A percentile compares a stretch with the other conserved stretches of the same genome.
phyloP scores from a whole-genome alignment of 2,888 invertebrate genomes.

The Leptopterna dolabrata region DNA sequence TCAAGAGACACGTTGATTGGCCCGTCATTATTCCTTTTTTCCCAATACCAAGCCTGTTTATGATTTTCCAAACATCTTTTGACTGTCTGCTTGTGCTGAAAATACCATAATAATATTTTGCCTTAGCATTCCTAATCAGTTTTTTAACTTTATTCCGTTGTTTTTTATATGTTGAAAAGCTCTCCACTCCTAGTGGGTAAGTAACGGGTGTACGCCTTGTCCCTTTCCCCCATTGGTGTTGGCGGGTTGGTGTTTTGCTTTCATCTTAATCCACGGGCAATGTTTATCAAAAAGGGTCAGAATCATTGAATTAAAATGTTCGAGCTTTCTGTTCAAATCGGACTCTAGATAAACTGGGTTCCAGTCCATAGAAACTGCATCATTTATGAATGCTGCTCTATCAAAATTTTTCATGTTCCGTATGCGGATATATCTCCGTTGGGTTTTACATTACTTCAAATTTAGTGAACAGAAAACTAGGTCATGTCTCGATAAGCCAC shows the following conservation, averaged over 20 bases:
- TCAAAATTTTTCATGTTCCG: background rate
- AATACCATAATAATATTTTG: background rate
- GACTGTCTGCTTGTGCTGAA: background rate
- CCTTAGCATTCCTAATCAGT: background rate
- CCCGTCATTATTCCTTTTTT: no score
- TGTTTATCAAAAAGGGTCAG: no score
- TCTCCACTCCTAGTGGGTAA: background rate
- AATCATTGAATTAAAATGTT: no score
- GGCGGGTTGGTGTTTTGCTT: no score
- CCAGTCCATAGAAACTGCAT: background rate
- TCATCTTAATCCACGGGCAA: no score
- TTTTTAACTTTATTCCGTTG: background rate
- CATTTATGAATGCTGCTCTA: background rate
- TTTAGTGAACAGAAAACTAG: conserved; percentile 2
- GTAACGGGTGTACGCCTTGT: background rate
- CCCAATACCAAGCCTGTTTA: no score
- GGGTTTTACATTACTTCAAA: background rate
- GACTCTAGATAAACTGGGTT: no score
- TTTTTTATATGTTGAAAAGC: background rate
- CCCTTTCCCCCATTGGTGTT: background rate
- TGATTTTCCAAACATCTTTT: no score
- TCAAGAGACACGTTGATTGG: no score
- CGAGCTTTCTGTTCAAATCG: no score
- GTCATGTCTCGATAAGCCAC: background rate
- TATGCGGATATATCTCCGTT: background rate